Conservation (phyloP, 2,888 invertebrate genomes). For the Phlogophora meticulosa region DNA sequence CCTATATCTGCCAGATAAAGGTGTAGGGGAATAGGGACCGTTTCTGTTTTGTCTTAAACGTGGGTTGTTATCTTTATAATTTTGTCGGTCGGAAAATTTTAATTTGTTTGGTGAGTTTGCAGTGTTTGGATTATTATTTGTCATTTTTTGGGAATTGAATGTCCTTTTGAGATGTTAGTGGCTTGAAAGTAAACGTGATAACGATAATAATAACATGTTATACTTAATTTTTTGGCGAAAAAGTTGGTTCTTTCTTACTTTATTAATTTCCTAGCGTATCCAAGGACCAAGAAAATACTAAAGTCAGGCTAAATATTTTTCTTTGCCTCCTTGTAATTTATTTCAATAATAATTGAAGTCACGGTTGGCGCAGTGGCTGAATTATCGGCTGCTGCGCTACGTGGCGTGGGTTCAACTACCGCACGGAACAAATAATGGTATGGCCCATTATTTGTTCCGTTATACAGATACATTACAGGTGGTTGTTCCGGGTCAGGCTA, state of each 20-base stretch:
- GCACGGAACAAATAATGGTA: too few relatives aligned
- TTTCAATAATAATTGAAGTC: conserved; percentile 4
- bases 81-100: conserved; percentile 59
- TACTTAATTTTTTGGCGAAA: too few relatives aligned
- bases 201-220: not conserved
- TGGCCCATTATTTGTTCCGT: too few relatives aligned
- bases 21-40: conserved; percentile 38
- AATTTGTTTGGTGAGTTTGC: conserved; percentile 45
- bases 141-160: not conserved
- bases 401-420: too few relatives aligned
- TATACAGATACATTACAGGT: too few relatives aligned
- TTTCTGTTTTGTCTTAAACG: conserved; percentile 53
- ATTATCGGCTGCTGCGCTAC: too few relatives aligned
- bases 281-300: too few relatives aligned
- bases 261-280: too few relatives aligned
- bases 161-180: not conserved
- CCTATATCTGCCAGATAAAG: conserved; percentile 61
- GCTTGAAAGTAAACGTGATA: not conserved
- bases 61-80: conserved; percentile 49
- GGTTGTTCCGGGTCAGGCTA: too few relatives aligned
- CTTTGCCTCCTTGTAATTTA: not conserved
- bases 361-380: too few relatives aligned
- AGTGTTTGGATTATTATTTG: conserved; percentile 32
- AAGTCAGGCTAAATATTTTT: too few relatives aligned
- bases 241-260: too few relatives aligned